A percentile compares a stretch with the other conserved stretches of the same genome.
Evolutionary conservation across 2,888 invertebrate species (phyloP).

Genomic region (Oscheius sp.): DNA sequence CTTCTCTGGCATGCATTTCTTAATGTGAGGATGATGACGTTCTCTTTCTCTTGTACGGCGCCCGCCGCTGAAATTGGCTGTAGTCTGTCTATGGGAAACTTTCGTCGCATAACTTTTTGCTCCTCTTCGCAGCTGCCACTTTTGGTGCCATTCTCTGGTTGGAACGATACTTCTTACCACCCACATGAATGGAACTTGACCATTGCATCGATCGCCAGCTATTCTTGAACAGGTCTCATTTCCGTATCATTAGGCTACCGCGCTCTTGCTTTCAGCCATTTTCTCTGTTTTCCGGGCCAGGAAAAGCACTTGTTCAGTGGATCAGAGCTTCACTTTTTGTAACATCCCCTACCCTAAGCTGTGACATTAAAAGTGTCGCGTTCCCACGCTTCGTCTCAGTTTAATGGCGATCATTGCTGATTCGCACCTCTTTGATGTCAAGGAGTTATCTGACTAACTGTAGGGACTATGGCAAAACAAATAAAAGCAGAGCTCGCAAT

Average conservation of each 20-base stretch:
- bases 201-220: conserved; percentile 14
- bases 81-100: neutral
- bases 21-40: neutral
- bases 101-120: conserved; percentile 3
- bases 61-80: neutral
- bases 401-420: neutral
- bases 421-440: conserved; percentile 21
- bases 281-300: neutral
- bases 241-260: conserved; percentile 23
- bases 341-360: neutral
- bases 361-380: neutral
- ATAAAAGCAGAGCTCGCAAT: neutral
- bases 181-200: neutral
- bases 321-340: too few relatives aligned
- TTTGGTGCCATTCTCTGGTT: conserved; percentile 4
- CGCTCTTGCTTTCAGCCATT: neutral
- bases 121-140: neutral
- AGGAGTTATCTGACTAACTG: conserved; percentile 21
- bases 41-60: too few relatives aligned
- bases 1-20: neutral
- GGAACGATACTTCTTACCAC: conserved; percentile 1
- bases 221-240: conserved; percentile 32
- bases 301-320: neutral
- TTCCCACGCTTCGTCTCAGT: conserved; percentile 13
- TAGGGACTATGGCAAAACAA: neutral